phyloP scores from a whole-genome alignment of 2,888 invertebrate genomes.

The Germaria angustata region DNA sequence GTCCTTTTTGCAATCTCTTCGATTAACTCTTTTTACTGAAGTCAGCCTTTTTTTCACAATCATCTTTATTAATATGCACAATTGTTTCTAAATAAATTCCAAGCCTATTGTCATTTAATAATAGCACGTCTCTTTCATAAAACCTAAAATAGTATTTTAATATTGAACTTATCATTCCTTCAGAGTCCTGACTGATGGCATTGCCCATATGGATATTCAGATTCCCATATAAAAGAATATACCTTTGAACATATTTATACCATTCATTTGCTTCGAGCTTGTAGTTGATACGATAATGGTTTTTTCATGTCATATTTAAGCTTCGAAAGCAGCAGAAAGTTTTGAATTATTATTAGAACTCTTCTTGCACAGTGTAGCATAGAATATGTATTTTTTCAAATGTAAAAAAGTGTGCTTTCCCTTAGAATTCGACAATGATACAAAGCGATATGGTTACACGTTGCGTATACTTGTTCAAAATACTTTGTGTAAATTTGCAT shows the following conservation, averaged over 20 bases:
- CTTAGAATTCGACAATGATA: not conserved
- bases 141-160: too few species aligned
- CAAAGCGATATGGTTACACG: conserved; percentile 7
- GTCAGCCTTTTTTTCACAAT: too few species aligned
- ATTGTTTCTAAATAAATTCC: too few species aligned
- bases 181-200: not conserved
- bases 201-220: conserved; percentile 12
- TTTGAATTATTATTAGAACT: conserved; percentile 60
- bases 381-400: not conserved
- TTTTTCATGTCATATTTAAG: conserved; percentile 67
- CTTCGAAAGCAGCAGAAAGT: conserved; percentile 34
- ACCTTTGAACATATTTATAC: not conserved
- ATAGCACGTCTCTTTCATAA: too few species aligned
- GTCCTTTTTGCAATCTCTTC: too few species aligned
- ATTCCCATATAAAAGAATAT: conserved; percentile 25
- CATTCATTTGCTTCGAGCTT: not conserved
- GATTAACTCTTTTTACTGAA: too few species aligned
- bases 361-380: not conserved
- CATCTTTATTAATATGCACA: too few species aligned
- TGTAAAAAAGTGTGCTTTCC: not conserved
- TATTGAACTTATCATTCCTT: not conserved
- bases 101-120: too few species aligned
- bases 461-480: conserved; percentile 11
- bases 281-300: conserved; percentile 65
- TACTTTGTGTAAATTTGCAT: conserved; percentile 50